Conservation (phyloP, 2,113 vertebrate species). For the Eulemur rufifrons region DNA sequence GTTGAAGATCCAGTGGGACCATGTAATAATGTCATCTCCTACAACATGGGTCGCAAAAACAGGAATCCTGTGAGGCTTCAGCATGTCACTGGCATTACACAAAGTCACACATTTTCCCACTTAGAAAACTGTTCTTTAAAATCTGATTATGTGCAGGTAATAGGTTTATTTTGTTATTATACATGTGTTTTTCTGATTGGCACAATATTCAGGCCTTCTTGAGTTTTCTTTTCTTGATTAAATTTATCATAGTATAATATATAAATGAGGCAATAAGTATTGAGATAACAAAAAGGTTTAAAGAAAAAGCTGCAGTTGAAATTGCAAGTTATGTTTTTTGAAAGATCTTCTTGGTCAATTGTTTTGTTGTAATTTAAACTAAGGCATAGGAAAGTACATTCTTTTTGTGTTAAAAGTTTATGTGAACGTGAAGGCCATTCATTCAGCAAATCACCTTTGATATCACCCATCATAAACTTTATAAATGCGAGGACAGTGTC, state of each 20-base stretch:
- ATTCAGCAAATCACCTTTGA: not conserved
- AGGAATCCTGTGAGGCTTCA: not conserved
- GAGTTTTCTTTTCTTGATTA: constrained; percentile 13
- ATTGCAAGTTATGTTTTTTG: not conserved
- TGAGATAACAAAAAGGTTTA: not conserved
- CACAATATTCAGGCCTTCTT: not conserved
- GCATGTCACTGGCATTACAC: not conserved
- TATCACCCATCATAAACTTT: not conserved
- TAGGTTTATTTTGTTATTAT: not conserved
- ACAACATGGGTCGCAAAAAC: not conserved
- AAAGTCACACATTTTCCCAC: not conserved
- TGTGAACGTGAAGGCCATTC: not conserved
- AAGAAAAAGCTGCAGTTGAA: not conserved
- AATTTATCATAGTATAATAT: not conserved
- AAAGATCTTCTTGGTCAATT: not conserved
- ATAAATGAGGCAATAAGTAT: not conserved
- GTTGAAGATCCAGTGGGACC: not conserved
- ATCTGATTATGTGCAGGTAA: not conserved
- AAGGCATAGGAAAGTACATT: not conserved
- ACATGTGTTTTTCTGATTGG: not conserved
- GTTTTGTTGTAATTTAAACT: not conserved
- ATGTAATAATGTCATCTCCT: not conserved
- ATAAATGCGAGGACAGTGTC: not conserved
- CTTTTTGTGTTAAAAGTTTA: not conserved
- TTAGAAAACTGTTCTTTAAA: constrained; percentile 15